A percentile compares a stretch with the other conserved stretches of the same genome.
phyloP scores from a whole-genome alignment of 2,113 vertebrate species.

The Prochilodus magdalenae region DNA sequence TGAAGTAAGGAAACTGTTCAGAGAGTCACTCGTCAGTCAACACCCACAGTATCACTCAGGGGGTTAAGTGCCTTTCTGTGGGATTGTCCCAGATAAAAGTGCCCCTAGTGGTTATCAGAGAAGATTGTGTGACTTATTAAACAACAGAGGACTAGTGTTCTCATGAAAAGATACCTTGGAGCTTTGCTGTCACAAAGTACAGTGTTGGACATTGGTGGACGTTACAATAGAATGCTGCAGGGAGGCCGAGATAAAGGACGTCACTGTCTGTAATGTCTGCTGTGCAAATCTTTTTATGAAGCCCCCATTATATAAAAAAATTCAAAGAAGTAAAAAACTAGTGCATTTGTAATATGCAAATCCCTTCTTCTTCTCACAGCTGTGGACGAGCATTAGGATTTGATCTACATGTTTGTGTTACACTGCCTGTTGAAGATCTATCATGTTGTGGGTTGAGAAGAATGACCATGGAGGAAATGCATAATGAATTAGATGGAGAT shows the following conservation, averaged over 20 bases:
- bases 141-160: conserved; percentile 39
- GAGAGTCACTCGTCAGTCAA: conserved; percentile 3
- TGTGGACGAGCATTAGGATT: too few relatives aligned
- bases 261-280: not conserved
- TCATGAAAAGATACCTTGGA: conserved; percentile 23
- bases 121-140: conserved; percentile 31
- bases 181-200: conserved; percentile 8
- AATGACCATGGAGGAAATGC: too few relatives aligned
- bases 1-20: not conserved
- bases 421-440: too few relatives aligned
- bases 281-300: not conserved
- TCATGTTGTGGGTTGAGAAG: too few relatives aligned
- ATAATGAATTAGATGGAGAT: too few relatives aligned
- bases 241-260: not conserved
- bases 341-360: too few relatives aligned
- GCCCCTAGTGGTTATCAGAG: conserved; percentile 30
- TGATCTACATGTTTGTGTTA: too few relatives aligned
- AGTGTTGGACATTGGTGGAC: not conserved
- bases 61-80: conserved; percentile 35
- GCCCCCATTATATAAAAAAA: too few relatives aligned
- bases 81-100: conserved; percentile 18
- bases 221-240: not conserved
- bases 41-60: conserved; percentile 34
- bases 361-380: too few relatives aligned
- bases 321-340: too few relatives aligned